These are phyloP conservation scores for Idaea dimidiata DNA, from an alignment of 2,888 invertebrate genomes.

Conservation along the genomic window DNA sequence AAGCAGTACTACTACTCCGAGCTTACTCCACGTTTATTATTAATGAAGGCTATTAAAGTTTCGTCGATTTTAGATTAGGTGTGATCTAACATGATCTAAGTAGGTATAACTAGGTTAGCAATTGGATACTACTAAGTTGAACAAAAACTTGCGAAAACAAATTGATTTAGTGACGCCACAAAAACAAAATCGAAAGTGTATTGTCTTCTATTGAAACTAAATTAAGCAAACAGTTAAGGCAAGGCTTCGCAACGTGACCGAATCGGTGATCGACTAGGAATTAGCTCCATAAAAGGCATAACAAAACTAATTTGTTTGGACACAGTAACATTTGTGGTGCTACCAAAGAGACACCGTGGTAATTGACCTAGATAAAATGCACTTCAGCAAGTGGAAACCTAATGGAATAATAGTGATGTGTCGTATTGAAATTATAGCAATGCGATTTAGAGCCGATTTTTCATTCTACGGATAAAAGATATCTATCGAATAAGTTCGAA, in stretches of 20 bases:
- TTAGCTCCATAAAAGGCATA: not conserved
- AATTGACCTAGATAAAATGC: conserved; percentile 26
- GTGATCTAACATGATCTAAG: not conserved
- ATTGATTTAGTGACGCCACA: conserved; percentile 1
- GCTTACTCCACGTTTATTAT: too few species aligned
- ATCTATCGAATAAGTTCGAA: too few species aligned
- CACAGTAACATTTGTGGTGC: conserved; percentile 23
- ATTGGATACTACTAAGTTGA: not conserved
- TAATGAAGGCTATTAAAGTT: too few species aligned
- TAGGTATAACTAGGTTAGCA: not conserved
- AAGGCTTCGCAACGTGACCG: not conserved
- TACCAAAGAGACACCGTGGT: conserved; percentile 23
- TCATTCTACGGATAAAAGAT: too few species aligned
- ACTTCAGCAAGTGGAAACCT: not conserved
- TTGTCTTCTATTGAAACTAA: not conserved
- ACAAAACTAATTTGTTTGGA: conserved; percentile 4
- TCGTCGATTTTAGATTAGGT: too few species aligned
- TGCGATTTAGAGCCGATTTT: too few species aligned
- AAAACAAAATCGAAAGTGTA: not conserved
- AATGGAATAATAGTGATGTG: too few species aligned
- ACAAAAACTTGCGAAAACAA: not conserved
- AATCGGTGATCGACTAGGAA: not conserved
- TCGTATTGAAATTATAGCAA: too few species aligned
- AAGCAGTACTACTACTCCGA: too few species aligned
- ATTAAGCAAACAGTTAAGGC: not conserved